Percentiles rank a stretch among this genome's conserved stretches.
Evolutionary conservation across 2,797 vertebrate genomes (phyloP).

Genomic region (Epinephelus coioides): DNA sequence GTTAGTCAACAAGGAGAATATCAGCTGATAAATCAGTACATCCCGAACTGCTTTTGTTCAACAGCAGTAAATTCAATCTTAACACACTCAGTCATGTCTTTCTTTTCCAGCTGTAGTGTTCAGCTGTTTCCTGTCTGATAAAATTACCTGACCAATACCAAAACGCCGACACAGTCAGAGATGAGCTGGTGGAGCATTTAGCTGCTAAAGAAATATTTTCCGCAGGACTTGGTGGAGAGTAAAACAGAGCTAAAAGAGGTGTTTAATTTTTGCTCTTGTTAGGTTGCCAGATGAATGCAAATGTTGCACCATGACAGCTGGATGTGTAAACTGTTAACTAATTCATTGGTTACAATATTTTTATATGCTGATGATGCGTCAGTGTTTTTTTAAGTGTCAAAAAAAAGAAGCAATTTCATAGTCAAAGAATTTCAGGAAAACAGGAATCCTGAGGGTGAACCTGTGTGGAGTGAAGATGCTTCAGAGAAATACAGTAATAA

Average conservation of each 20-base stretch:
- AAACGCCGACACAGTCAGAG: not conserved
- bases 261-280: not conserved
- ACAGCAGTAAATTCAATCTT: not conserved
- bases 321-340: not conserved
- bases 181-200: not conserved
- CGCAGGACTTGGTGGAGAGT: not conserved
- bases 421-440: too few relatives aligned
- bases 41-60: not conserved
- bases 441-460: too few relatives aligned
- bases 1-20: too few relatives aligned
- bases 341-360: not conserved
- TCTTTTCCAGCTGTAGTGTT: not conserved
- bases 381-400: not conserved
- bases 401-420: too few relatives aligned
- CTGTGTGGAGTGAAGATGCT: too few relatives aligned
- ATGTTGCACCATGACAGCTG: not conserved
- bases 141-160: not conserved
- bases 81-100: not conserved
- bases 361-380: not conserved
- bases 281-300: not conserved
- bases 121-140: not conserved
- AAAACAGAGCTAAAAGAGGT: not conserved
- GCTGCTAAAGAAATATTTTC: not conserved
- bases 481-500: too few relatives aligned
- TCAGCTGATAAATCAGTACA: too few relatives aligned